Evolutionary conservation across 2,113 vertebrate species (phyloP), one percentile per base, ranked within the genome.

Genomic region (Ciconia maguari): DNA sequence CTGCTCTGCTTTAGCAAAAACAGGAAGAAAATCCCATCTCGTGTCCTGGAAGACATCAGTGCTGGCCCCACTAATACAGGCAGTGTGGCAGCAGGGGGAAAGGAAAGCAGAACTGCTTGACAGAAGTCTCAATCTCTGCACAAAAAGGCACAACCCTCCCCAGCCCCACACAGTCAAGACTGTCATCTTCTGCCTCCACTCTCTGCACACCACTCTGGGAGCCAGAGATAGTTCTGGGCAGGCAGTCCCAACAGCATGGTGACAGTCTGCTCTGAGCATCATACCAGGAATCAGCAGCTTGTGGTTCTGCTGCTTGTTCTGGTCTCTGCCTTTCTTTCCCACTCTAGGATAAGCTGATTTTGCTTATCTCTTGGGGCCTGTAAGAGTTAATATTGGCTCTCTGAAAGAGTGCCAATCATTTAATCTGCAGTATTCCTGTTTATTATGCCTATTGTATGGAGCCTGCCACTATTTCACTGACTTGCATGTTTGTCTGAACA

Each of bases 351-450:
- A 93, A 79, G 17, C 55, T 91, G 51, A 74, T 90, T 84, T 80
- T 69, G 75, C 36, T 93, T 60, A 81, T 89, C 91, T 94, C 91
- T 60, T 66, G 84, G 42, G 87, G 66, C 81, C 11, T 25, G 42
- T 46, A 94, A 96, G 91, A 95, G 96, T 96, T 95, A 97, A 96
- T 77, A 81, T 42, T 83, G 60, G 91, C 38, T 81, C 66, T 91
- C 87, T 95, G 91, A 97, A 95, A 90, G 82, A 66, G 75, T 60
- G 89, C 91, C 93, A 95, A 91, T 51, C 91, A 83, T 95, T 95
- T 97, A 94, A 96, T 96, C 95, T 90, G 58, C 89, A 94, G 49
- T 87, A 95, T 88, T 95, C 66, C 87, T 96, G 93, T 91, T 97
- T 92, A 79, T 95, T 87, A 80, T 90, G 96, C 89, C 62, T 96